A percentile compares a stretch with the other conserved stretches of the same genome.
Evolutionary conservation across 2,888 invertebrate species (phyloP).

Genomic region (Papilio elwesi): DNA sequence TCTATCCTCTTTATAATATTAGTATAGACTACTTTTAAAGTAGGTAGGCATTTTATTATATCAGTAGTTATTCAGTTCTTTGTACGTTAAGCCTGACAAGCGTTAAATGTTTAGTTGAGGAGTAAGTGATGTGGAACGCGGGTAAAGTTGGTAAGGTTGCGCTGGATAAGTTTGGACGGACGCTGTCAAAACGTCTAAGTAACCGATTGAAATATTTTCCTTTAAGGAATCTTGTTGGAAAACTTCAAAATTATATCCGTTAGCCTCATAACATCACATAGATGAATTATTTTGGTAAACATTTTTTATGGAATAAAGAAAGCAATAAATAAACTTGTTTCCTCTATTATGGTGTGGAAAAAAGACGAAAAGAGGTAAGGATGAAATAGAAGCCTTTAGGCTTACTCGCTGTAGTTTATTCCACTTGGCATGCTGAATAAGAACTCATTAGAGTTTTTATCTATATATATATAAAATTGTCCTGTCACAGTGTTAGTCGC

Average conservation of each 20-base stretch:
- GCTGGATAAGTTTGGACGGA: constrained; percentile 27
- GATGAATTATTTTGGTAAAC: constrained; percentile 8
- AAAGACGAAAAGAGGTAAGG: no score
- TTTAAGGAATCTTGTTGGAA: constrained; percentile 12
- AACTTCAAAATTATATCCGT: constrained; percentile 18
- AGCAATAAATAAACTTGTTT: background rate
- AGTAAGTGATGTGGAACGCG: constrained; percentile 26
- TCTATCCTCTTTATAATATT: no score
- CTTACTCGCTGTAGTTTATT: no score
- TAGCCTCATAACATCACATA: background rate
- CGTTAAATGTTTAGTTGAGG: constrained; percentile 19
- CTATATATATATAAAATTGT: no score
- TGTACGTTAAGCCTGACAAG: constrained; percentile 15
- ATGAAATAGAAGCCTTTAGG: no score
- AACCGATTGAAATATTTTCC: constrained; percentile 36
- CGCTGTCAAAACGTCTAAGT: constrained; percentile 34
- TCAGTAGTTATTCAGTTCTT: background rate
- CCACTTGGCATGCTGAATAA: no score
- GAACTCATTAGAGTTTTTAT: no score
- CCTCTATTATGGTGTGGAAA: no score
- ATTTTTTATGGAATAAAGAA: background rate
- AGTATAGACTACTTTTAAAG: no score
- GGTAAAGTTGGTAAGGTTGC: constrained; percentile 17
- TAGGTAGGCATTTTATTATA: no score
- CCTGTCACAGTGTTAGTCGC: no score